Conservation (phyloP, 2,888 invertebrate species). For the Himalopsyche kuldschensis region DNA sequence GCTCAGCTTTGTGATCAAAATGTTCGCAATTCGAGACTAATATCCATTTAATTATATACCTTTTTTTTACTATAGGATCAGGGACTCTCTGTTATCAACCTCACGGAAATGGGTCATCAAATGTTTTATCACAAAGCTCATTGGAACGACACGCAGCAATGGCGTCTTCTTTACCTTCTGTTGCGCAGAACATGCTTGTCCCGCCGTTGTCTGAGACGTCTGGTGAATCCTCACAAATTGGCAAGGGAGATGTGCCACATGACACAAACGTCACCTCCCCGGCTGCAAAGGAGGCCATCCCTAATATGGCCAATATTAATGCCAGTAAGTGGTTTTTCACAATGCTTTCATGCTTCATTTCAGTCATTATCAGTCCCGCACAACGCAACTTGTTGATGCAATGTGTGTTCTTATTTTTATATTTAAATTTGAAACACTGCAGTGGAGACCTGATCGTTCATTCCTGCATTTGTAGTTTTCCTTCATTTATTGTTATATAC, state of each 20-base stretch:
- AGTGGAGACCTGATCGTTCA: too few species aligned
- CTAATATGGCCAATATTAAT: slow-evolving; percentile 36
- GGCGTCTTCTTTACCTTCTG: slow-evolving; percentile 24
- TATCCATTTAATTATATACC: too few species aligned
- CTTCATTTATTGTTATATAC: too few species aligned
- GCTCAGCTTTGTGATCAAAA: too few species aligned
- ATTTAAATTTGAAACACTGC: too few species aligned
- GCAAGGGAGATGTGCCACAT: slow-evolving; percentile 1
- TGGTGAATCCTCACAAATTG: background rate
- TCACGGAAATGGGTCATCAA: slow-evolving; percentile 32
- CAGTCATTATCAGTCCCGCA: background rate
- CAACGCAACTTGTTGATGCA: too few species aligned
- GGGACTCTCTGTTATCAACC: slow-evolving; percentile 40
- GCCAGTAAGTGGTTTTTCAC: slow-evolving; percentile 23
- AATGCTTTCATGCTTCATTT: background rate
- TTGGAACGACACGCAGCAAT: slow-evolving; percentile 32
- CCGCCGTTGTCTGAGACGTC: background rate
- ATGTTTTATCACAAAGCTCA: slow-evolving; percentile 35
- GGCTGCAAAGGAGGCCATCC: slow-evolving; percentile 20
- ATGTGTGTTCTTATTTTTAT: too few species aligned
- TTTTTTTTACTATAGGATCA: slow-evolving; percentile 32
- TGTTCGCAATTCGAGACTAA: too few species aligned
- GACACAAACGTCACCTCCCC: background rate
- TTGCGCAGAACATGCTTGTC: background rate
- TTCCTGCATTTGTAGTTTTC: too few species aligned